These are phyloP conservation scores for Hybognathus amarus DNA, from an alignment of 2,797 vertebrate genomes.

Conservation along the genomic window DNA sequence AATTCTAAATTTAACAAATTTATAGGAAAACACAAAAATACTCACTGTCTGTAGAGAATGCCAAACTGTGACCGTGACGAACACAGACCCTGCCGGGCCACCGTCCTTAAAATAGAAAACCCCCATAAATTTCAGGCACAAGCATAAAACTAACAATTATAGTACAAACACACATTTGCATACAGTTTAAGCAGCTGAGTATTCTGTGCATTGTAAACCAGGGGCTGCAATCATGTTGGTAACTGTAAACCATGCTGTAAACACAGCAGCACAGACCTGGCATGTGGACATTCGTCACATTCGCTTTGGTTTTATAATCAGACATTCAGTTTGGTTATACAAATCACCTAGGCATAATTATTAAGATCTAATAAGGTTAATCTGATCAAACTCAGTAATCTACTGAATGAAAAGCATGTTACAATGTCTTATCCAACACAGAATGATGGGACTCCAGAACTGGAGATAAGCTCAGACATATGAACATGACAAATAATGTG, in stretches of 20 bases:
- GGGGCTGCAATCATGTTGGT: neutral
- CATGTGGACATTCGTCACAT: neutral
- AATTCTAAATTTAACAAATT: neutral
- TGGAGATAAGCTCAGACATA: neutral
- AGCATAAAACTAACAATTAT: neutral
- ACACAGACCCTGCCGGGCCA: slow-evolving; percentile 70
- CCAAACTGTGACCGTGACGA: slow-evolving; percentile 65
- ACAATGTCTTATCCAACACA: neutral
- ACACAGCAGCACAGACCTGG: neutral
- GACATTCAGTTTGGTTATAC: neutral
- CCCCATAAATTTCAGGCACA: neutral
- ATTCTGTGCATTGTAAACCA: neutral
- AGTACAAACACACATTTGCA: neutral
- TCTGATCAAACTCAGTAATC: neutral
- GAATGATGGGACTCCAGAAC: neutral
- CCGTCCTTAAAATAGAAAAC: slow-evolving; percentile 63
- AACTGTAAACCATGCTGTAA: neutral
- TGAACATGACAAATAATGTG: neutral
- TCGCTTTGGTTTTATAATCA: no score
- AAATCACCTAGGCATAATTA: neutral
- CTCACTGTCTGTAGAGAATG: slow-evolving; percentile 77
- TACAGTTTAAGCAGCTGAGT: neutral
- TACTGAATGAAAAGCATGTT: neutral
- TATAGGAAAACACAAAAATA: slow-evolving; percentile 35
- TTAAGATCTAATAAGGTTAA: neutral